phyloP scores from a whole-genome alignment of 2,888 invertebrate species.

The Xestia rhomboidea region DNA sequence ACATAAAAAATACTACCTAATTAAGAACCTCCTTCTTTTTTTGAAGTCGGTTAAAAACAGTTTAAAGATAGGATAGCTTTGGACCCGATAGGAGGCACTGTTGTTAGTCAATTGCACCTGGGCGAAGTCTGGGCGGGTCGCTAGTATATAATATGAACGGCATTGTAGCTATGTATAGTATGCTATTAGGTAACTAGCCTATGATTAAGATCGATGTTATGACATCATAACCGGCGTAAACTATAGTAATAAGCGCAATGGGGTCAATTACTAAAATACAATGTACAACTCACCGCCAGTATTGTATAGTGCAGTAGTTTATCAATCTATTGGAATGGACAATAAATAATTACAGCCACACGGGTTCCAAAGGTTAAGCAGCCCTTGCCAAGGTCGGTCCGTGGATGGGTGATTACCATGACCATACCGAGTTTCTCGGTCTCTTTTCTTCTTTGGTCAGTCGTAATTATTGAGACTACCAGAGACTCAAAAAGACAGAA shows the following conservation, averaged over 20 bases:
- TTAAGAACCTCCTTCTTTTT: too few species aligned
- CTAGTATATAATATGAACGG: neutral
- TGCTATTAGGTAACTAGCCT: neutral
- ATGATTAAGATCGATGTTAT: slow-evolving; percentile 22
- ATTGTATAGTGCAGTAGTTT: neutral
- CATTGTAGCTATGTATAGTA: neutral
- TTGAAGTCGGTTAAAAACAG: too few species aligned
- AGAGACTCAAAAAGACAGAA: too few species aligned
- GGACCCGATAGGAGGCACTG: neutral
- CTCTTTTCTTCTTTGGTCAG: too few species aligned
- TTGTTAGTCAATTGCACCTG: neutral
- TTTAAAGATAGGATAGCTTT: too few species aligned
- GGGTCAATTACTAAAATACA: slow-evolving; percentile 31
- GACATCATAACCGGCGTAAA: slow-evolving; percentile 4
- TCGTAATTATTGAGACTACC: too few species aligned
- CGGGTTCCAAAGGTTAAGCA: neutral
- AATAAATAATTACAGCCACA: neutral
- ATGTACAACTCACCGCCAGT: neutral
- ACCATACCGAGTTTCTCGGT: neutral
- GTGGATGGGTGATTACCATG: neutral
- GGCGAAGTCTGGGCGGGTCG: neutral
- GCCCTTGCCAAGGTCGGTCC: neutral
- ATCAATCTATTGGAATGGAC: neutral
- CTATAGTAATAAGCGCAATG: neutral
- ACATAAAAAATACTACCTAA: too few species aligned